phyloP scores from a whole-genome alignment of 2,888 invertebrate genomes.

The Trichacis sp. region DNA sequence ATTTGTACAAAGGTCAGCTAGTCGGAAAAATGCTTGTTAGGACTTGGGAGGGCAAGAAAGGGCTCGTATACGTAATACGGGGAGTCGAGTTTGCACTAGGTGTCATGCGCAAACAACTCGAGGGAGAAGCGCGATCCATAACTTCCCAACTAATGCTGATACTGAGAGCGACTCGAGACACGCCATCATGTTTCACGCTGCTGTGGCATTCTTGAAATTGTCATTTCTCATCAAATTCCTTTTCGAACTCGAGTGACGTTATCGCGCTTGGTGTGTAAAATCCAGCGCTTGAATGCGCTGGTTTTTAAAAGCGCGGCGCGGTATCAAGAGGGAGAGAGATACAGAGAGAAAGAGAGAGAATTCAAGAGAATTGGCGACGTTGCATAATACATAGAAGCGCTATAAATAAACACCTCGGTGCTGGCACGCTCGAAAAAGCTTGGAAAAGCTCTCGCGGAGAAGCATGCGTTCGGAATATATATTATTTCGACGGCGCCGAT shows the following conservation, averaged over 20 bases:
- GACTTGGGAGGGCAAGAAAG: conserved; percentile 19
- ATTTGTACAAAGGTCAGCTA: not conserved
- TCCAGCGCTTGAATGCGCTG: too few species aligned
- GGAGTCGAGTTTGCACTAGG: conserved; percentile 32
- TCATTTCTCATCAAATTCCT: too few species aligned
- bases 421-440: conserved; percentile 18
- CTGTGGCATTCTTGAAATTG: not conserved
- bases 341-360: not conserved
- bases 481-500: not conserved
- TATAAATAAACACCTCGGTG: conserved; percentile 32
- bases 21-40: not conserved
- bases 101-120: conserved; percentile 55
- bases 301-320: too few species aligned
- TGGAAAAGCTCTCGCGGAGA: conserved; percentile 17
- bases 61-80: too few species aligned
- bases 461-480: conserved; percentile 14
- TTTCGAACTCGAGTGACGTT: too few species aligned
- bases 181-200: conserved; percentile 31
- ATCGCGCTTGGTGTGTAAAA: too few species aligned
- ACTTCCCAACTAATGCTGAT: conserved; percentile 58
- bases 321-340: not conserved
- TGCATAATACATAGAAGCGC: conserved; percentile 33
- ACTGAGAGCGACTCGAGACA: too few species aligned
- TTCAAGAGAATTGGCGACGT: conserved; percentile 7
- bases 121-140: conserved; percentile 61